Conservation (phyloP, 2,797 vertebrate genomes). For the Leptatherina wallacei region DNA sequence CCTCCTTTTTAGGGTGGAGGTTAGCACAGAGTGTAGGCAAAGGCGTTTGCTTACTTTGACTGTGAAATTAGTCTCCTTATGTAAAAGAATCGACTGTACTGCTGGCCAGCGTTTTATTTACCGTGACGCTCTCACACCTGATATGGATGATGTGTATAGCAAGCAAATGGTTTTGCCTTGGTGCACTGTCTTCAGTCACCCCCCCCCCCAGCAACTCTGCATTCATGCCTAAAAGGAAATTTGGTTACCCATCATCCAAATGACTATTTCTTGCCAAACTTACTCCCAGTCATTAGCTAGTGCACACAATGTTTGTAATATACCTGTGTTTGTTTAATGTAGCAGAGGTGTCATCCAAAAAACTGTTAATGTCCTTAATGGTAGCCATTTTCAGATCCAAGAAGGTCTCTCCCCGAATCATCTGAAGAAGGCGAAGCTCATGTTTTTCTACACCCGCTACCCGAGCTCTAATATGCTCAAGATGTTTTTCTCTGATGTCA, state of each 20-base stretch:
- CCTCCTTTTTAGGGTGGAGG: slow-evolving; percentile 75
- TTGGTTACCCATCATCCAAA: slow-evolving; percentile 56
- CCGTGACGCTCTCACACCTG: slow-evolving; percentile 80
- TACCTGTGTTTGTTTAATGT: slow-evolving; percentile 28
- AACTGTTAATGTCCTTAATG: slow-evolving; percentile 87
- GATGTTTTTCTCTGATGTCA: slow-evolving; percentile 98
- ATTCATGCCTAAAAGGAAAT: slow-evolving; percentile 61
- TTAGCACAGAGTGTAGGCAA: slow-evolving; percentile 74
- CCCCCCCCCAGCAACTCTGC: slow-evolving; percentile 15
- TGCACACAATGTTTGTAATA: slow-evolving; percentile 21
- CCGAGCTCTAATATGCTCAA: slow-evolving; percentile 99
- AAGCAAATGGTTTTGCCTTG: slow-evolving; percentile 77
- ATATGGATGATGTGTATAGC: slow-evolving; percentile 79
- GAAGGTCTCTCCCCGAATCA: slow-evolving; percentile 98
- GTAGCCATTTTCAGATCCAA: slow-evolving; percentile 90
- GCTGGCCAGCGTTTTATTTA: slow-evolving; percentile 78
- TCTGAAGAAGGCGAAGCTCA: slow-evolving; percentile 99
- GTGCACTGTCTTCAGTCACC: slow-evolving; percentile 55
- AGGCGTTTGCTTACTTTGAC: slow-evolving; percentile 84
- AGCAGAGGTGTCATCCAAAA: slow-evolving; percentile 7
- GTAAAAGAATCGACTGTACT: slow-evolving; percentile 77
- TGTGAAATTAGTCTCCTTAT: slow-evolving; percentile 84
- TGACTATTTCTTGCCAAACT: slow-evolving; percentile 41
- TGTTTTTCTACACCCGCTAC: slow-evolving; percentile 99
- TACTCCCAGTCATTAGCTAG: slow-evolving; percentile 22